Conservation (phyloP, 2,888 invertebrate genomes). For the Zelleria hepariella region DNA sequence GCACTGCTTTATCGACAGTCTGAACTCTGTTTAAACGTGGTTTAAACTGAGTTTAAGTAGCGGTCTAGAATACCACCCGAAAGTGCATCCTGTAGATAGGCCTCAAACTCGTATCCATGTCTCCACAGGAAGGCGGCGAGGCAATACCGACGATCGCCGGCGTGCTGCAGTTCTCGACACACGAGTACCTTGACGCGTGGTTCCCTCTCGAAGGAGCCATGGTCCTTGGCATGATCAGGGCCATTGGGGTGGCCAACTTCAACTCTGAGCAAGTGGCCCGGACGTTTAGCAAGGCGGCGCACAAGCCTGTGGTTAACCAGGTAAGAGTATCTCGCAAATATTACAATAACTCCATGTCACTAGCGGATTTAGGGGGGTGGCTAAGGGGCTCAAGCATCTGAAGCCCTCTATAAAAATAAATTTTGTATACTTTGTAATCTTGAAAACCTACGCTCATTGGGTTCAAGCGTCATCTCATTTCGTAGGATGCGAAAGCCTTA, state of each 20-base stretch:
- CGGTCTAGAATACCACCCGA: too few relatives aligned
- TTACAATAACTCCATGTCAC: not conserved
- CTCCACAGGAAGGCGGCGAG: slow-evolving; percentile 55
- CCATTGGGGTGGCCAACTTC: slow-evolving; percentile 91
- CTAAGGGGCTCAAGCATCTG: too few relatives aligned
- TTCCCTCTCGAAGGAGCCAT: slow-evolving; percentile 84
- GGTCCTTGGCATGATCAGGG: slow-evolving; percentile 83
- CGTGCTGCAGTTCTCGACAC: slow-evolving; percentile 45
- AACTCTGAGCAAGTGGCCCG: slow-evolving; percentile 83
- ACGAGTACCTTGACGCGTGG: slow-evolving; percentile 85
- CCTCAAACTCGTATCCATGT: not conserved
- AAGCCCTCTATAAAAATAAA: too few relatives aligned
- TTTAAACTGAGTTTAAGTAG: too few relatives aligned
- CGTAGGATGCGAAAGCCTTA: too few relatives aligned
- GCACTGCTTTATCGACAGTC: too few relatives aligned
- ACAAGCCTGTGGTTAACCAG: slow-evolving; percentile 80
- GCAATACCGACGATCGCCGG: slow-evolving; percentile 73
- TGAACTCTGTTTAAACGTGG: too few relatives aligned
- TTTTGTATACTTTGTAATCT: too few relatives aligned
- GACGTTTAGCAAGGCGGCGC: slow-evolving; percentile 73
- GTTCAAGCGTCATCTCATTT: not conserved
- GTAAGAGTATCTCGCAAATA: slow-evolving; percentile 24
- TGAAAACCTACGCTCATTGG: too few relatives aligned
- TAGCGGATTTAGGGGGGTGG: not conserved
- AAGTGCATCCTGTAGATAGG: not conserved